These are phyloP conservation scores for Drosophila arizonae DNA, from an alignment of 1,140 invertebrate species.

Conservation along the genomic window DNA sequence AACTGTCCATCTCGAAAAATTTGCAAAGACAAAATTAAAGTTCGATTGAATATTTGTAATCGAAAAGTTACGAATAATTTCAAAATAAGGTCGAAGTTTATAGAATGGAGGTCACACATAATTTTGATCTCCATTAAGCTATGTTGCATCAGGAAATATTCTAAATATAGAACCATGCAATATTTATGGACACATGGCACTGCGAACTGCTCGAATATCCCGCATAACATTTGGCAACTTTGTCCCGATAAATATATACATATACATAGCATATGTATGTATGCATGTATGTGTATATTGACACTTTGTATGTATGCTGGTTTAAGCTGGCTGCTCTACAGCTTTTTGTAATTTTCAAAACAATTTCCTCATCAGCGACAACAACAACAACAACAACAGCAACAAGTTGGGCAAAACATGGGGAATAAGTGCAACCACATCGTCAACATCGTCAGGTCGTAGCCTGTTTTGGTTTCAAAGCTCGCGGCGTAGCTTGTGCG, in stretches of 20 bases:
- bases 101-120: no score
- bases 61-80: no score
- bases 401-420: slow-evolving; percentile 17
- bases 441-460: slow-evolving; percentile 59
- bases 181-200: not conserved
- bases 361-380: slow-evolving; percentile 71
- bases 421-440: slow-evolving; percentile 55
- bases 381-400: slow-evolving; percentile 9
- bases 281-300: not conserved
- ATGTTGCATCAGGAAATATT: not conserved
- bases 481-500: slow-evolving; percentile 60
- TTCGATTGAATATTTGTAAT: no score
- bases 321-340: slow-evolving; percentile 15
- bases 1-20: no score
- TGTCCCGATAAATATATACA: not conserved
- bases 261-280: not conserved
- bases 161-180: not conserved
- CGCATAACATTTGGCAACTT: not conserved
- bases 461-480: slow-evolving; percentile 58
- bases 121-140: not conserved
- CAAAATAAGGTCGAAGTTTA: no score
- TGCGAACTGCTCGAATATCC: not conserved
- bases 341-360: slow-evolving; percentile 64
- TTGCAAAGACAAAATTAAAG: no score
- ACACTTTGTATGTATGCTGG: not conserved